Conservation (phyloP, 2,797 vertebrate species). For the Sciurus carolinensis region DNA sequence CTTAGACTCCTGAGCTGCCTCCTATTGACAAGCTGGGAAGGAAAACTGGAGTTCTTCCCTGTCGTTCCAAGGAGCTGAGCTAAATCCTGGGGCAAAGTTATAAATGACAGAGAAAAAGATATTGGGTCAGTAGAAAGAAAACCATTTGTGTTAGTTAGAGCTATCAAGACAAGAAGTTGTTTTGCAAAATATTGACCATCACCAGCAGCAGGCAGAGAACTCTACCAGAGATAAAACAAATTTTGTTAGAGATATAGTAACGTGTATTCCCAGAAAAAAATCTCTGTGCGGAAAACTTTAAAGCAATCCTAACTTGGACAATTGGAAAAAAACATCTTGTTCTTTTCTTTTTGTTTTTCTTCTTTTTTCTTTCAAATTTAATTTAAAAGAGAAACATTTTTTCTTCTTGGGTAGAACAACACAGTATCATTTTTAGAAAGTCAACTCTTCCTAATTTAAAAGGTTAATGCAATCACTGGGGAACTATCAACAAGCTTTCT, state of each 20-base stretch:
- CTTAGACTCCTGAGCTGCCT: background rate
- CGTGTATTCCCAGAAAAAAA: background rate
- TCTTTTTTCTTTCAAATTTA: background rate
- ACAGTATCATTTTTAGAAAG: background rate
- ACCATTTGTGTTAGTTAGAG: background rate
- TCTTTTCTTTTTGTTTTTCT: background rate
- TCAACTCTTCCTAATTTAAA: background rate
- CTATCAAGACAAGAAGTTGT: background rate
- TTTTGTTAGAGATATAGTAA: background rate
- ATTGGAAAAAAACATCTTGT: background rate
- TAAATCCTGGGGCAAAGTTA: background rate
- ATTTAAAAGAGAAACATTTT: background rate
- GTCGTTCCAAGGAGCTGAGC: background rate
- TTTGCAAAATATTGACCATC: background rate
- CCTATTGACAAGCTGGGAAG: background rate
- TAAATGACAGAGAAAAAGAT: background rate
- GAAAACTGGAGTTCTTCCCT: background rate
- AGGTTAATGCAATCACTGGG: background rate
- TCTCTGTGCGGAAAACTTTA: background rate
- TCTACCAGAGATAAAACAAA: background rate
- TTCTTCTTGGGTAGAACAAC: background rate
- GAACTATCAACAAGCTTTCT: background rate
- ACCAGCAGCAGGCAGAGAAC: background rate
- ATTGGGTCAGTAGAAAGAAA: background rate
- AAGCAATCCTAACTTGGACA: background rate